A percentile compares a stretch with the other conserved stretches of the same genome.
phyloP scores from a whole-genome alignment of 2,888 invertebrate species.

The Mechanitis messenoides region DNA sequence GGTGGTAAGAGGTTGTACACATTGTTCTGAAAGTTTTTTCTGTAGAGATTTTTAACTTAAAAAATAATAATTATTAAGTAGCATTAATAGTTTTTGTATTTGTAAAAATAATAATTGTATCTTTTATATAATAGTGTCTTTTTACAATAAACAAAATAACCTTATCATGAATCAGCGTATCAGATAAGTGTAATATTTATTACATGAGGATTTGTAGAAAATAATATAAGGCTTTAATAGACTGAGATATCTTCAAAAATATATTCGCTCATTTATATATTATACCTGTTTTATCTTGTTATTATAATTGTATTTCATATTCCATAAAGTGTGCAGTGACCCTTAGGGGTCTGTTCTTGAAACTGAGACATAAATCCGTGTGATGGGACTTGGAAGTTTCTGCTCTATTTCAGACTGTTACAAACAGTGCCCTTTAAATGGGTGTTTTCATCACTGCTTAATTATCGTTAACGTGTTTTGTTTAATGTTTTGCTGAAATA shows the following conservation, averaged over 20 bases:
- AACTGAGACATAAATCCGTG: slow-evolving; percentile 28
- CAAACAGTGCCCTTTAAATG: slow-evolving; percentile 18
- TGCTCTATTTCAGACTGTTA: slow-evolving; percentile 24
- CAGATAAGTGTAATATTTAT: too few species aligned
- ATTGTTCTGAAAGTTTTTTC: not conserved
- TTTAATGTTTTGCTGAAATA: not conserved
- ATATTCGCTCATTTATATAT: too few species aligned
- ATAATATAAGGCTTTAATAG: too few species aligned
- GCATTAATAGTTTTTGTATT: too few species aligned
- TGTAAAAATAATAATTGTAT: too few species aligned
- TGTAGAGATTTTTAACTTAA: not conserved
- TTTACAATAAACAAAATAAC: not conserved
- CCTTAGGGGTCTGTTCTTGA: slow-evolving; percentile 23
- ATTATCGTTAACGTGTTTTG: slow-evolving; percentile 10
- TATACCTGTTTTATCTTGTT: not conserved
- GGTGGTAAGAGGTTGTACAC: slow-evolving; percentile 11
- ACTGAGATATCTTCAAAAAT: too few species aligned
- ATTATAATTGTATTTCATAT: not conserved
- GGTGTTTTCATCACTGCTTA: slow-evolving; percentile 15
- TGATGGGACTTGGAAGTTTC: slow-evolving; percentile 27
- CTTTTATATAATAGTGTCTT: too few species aligned
- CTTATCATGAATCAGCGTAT: too few species aligned
- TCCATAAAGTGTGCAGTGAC: slow-evolving; percentile 12
- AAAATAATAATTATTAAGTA: too few species aligned
- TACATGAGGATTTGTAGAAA: too few species aligned